Evolutionary conservation across 2,888 invertebrate genomes (phyloP), one percentile per base, ranked within the genome.

Genomic region (Pharmacophagus antenor): DNA sequence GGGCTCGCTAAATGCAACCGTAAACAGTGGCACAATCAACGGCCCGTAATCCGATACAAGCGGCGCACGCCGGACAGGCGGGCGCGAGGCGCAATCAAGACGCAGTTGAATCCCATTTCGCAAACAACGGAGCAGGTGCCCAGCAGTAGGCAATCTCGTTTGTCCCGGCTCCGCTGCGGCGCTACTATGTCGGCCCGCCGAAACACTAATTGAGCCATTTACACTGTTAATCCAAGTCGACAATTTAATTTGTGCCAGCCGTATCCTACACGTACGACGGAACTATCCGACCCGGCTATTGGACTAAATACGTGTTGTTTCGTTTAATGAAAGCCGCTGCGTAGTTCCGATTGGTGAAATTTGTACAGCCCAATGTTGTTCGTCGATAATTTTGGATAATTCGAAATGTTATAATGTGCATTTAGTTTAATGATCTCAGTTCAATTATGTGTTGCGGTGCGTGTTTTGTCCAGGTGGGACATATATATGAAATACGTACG

Each of bases 131-230:
- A 74, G 71, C 84, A 84, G 82, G 82, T 84, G 83, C 75, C 73
- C n/a, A 69, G 69, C 67, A 74, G 76, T 77, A 74, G 79, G 80
- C 86, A 79, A 86, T 85, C 81, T 78, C 84, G 83, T 84, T 85
- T 84, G 84, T 85, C 81, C 80, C 77, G 71, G 70, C 76, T 70
- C 76, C 67, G 74, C 70, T 67, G 71, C 67, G 62, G 70, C n/a
- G 37, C n/a, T n/a, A n/a, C n/a, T n/a, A n/a, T 70, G 71, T 69
- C 71, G 76, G 74, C 76, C 78, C 73, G 77, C 79, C 77, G 78
- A 79, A 82, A 82, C 84, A 84, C 84, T 87, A 88, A 86, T 87
- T 88, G 87, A 83, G 73, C 77, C 84, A 84, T 84, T 88, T 84
- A 78, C 85, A 79, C 81, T 74, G 74, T 84, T 84, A 85, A 85